Conservation (phyloP, 2,888 invertebrate genomes). For the Apomyelois bistriatella region DNA sequence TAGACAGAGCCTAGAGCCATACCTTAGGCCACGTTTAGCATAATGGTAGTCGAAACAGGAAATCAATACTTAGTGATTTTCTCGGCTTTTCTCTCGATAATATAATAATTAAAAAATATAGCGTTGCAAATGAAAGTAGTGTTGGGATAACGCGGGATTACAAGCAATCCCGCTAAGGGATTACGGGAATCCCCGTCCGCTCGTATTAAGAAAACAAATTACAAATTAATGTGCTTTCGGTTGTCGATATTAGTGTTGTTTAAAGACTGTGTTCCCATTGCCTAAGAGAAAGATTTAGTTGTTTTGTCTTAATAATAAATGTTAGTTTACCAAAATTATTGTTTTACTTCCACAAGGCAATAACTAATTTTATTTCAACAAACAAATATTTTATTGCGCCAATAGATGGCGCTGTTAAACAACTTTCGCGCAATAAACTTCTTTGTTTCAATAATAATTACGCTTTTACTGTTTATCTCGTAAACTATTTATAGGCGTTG, state of each 20-base stretch:
- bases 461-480: neutral
- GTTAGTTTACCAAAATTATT: too few relatives aligned
- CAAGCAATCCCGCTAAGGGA: neutral
- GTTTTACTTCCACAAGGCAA: too few relatives aligned
- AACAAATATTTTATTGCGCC: neutral
- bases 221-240: neutral
- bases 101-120: neutral
- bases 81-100: too few relatives aligned
- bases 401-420: slow-evolving; percentile 6
- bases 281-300: too few relatives aligned
- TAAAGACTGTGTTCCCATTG: too few relatives aligned
- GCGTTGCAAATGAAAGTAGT: neutral
- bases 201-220: slow-evolving; percentile 9
- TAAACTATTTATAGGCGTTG: too few relatives aligned
- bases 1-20: too few relatives aligned
- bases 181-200: neutral
- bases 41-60: too few relatives aligned
- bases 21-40: too few relatives aligned
- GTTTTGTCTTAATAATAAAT: too few relatives aligned
- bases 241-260: neutral
- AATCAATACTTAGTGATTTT: too few relatives aligned
- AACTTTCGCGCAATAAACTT: slow-evolving; percentile 8
- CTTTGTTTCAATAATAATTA: slow-evolving; percentile 4
- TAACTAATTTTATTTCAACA: too few relatives aligned
- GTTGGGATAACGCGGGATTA: slow-evolving; percentile 6